These are phyloP conservation scores for Zonitis immaculata DNA, from an alignment of 2,888 invertebrate genomes.

Conservation along the genomic window DNA sequence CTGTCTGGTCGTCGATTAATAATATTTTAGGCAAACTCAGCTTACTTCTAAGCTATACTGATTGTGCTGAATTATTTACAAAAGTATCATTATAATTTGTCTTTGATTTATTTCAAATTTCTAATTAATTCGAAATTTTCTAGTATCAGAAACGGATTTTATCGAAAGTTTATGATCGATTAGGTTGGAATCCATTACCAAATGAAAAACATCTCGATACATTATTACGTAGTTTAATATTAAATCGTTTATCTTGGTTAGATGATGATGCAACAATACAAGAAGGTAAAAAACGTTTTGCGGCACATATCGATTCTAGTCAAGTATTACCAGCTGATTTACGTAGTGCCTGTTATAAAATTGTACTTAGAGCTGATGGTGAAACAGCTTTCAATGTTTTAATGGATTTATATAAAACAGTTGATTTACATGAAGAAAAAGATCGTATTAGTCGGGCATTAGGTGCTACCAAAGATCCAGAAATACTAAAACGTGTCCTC, in stretches of 20 bases:
- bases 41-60: conserved; percentile 73
- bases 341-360: conserved; percentile 80
- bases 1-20: conserved; percentile 85
- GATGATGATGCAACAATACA: conserved; percentile 72
- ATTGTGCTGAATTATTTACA: conserved; percentile 67
- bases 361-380: conserved; percentile 70
- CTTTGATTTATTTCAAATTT: conserved; percentile 13
- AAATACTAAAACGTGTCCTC: conserved; percentile 67
- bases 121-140: too few relatives aligned
- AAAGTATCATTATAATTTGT: conserved; percentile 33
- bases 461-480: conserved; percentile 71
- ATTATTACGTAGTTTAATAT: conserved; percentile 76
- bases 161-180: conserved; percentile 62
- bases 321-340: conserved; percentile 75
- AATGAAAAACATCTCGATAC: conserved; percentile 85
- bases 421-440: conserved; percentile 91
- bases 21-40: conserved; percentile 74
- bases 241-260: conserved; percentile 76
- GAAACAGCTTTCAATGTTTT: conserved; percentile 69
- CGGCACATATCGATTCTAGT: conserved; percentile 60
- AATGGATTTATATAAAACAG: conserved; percentile 73
- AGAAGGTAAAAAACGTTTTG: conserved; percentile 71
- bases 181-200: conserved; percentile 79
- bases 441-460: conserved; percentile 82
- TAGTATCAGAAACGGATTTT: conserved; percentile 70